Evolutionary conservation across 2,888 invertebrate genomes (phyloP), one percentile per base, ranked within the genome.

Genomic region (Drosophila neoperkinsi): DNA sequence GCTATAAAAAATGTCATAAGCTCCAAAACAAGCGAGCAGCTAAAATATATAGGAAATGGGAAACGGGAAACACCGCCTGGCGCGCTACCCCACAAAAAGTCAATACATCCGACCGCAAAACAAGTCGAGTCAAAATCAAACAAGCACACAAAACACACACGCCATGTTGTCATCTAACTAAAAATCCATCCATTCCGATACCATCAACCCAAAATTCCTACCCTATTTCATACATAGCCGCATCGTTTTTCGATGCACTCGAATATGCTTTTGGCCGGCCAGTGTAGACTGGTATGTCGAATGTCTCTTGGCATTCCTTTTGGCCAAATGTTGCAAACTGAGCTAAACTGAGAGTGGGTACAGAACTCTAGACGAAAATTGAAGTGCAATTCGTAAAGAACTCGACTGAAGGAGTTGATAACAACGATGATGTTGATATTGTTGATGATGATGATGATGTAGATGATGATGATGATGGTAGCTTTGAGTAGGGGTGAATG

Each of bases 381-480:
- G 50, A 73, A 82, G 83, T 69, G 81, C 74, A 62, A 64, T 70
- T 11, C 66, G 50, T 49, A 71, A 65, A 74, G 76, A 70, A 72
- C 73, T 81, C 63, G 58, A 66, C 36, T n/a, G 49, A 55, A 58
- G 16, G 36, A 36, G 49, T 28, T n/a, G 43, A 38, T 65, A 49
- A n/a, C 25, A 38, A 66, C 25, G 49, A 25, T 52, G 64, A 31
- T 18, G 43, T 28, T 33, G 28, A 28, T 28, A 30, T 36, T 9
- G 21, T 10, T 25, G 51, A 53, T 53, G 7, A 38, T 33, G 38
- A n/a, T 28, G 41, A 25, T 36, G 36, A 7, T 30, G 59, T 9
- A 21, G 46, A 53, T 69, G 53, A 55, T 25, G 38, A n/a, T 52
- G 59, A 30, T 21, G 49, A 36, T 38, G 28, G 38, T 18, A 43